Evolutionary conservation across 2,113 vertebrate species (phyloP).

Genomic region (Chamaetylas fuelleborni): DNA sequence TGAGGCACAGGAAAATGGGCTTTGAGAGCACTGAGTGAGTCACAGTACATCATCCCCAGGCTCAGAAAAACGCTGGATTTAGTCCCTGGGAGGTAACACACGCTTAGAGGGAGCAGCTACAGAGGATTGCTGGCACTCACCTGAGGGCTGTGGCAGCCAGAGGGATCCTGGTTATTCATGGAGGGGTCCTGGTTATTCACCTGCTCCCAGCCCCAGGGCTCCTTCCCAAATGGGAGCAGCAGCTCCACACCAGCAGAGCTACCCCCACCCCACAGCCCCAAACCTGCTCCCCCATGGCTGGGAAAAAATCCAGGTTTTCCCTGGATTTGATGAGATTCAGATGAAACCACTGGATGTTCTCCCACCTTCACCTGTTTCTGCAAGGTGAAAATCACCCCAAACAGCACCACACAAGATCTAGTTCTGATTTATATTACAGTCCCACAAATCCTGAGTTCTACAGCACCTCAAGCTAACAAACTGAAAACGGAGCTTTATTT

Average conservation of each 20-base stretch:
- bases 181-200: no score
- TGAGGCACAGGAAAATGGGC: neutral
- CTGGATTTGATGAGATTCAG: neutral
- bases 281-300: accelerated
- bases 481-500: no score
- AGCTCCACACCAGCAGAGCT: neutral
- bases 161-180: no score
- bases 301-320: accelerated
- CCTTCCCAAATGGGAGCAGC: accelerated
- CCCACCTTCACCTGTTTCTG: neutral
- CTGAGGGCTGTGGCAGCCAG: accelerated
- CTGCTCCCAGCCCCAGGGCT: no score
- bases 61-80: neutral
- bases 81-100: neutral
- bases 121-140: neutral
- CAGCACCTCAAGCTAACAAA: no score
- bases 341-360: accelerated
- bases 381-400: neutral
- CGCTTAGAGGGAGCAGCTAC: accelerated
- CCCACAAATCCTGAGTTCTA: no score
- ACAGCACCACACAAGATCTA: neutral
- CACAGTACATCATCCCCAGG: neutral
- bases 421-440: no score
- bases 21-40: slow-evolving; percentile 9
- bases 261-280: neutral